Evolutionary conservation across 1,140 invertebrate genomes (phyloP).

Genomic region (Drosophila cardini): DNA sequence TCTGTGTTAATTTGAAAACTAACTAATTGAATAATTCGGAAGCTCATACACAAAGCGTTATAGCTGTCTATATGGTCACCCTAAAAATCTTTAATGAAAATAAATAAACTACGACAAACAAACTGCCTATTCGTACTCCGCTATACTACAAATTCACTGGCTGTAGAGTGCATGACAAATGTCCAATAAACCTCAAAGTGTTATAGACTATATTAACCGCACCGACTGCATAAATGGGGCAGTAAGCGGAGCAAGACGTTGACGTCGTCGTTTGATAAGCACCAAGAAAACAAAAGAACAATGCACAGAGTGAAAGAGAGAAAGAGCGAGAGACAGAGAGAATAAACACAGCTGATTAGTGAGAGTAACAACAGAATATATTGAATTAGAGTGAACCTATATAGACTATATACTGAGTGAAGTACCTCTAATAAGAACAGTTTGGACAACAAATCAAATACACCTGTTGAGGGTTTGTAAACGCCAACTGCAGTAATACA

Average conservation of each 20-base stretch:
- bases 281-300: conserved; percentile 37
- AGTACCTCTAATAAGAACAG: not conserved
- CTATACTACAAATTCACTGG: not conserved
- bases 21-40: not conserved
- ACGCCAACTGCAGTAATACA: not conserved
- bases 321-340: conserved; percentile 6
- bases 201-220: conserved; percentile 11
- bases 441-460: conserved; percentile 32
- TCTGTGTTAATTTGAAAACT: not conserved
- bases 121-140: not conserved
- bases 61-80: not conserved
- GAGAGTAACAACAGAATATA: conserved; percentile 1
- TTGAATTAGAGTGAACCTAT: conserved; percentile 1
- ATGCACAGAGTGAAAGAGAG: conserved; percentile 20
- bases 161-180: conserved; percentile 11
- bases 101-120: not conserved
- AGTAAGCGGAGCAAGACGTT: conserved; percentile 46
- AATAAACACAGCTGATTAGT: conserved; percentile 42
- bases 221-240: conserved; percentile 20
- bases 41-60: not conserved
- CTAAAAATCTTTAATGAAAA: not conserved
- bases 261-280: conserved; percentile 63
- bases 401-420: not conserved
- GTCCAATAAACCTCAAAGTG: not conserved
- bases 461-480: conserved; percentile 25